Conservation (phyloP, 2,113 vertebrate species). For the Peromyscus californicus region DNA sequence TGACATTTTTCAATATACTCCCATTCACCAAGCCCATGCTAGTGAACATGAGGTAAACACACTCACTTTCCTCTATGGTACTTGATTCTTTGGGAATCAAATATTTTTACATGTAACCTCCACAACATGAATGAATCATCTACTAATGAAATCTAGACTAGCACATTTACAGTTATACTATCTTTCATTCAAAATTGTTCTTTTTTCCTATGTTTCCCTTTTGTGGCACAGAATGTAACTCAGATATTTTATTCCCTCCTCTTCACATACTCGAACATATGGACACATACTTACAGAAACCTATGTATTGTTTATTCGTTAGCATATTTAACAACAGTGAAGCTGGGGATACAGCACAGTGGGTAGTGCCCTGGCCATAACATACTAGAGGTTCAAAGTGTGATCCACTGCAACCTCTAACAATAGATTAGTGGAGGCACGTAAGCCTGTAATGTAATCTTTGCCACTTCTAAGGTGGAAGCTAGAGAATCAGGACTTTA, state of each 20-base stretch:
- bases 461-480: not conserved
- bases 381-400: not conserved
- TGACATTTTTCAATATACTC: conserved; percentile 59
- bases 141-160: conserved; percentile 81
- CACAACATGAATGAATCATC: conserved; percentile 77
- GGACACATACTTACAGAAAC: not conserved
- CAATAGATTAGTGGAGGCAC: not conserved
- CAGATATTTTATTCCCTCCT: conserved; percentile 35
- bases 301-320: not conserved
- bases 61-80: conserved; percentile 32
- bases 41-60: conserved; percentile 81
- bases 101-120: conserved; percentile 83
- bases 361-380: not conserved
- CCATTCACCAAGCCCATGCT: conserved; percentile 73
- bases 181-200: conserved; percentile 41
- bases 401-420: not conserved
- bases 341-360: not conserved
- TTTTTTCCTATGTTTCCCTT: conserved; percentile 11
- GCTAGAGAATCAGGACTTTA: not conserved
- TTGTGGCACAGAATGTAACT: not conserved
- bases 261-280: not conserved
- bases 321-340: not conserved
- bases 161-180: conserved; percentile 68
- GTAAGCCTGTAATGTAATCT: not conserved
- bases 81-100: conserved; percentile 76